These are phyloP conservation scores for Drosophila athabasca DNA, from an alignment of 1,140 invertebrate genomes.

Conservation along the genomic window DNA sequence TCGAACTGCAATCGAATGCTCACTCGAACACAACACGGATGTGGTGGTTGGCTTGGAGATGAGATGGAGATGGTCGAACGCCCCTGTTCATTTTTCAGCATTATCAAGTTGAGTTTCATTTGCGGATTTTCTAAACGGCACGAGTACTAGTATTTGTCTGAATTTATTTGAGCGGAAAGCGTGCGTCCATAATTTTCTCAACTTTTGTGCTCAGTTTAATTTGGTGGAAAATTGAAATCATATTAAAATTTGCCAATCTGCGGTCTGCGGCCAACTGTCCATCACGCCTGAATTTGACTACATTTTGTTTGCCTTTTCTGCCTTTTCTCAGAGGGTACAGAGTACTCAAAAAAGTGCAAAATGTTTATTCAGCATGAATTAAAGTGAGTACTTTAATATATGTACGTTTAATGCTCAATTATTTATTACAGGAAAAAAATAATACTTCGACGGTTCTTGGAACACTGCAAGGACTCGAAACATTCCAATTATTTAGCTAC, in stretches of 20 bases:
- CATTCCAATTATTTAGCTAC: no score
- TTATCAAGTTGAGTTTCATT: conserved; percentile 30
- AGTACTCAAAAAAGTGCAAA: no score
- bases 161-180: conserved; percentile 64
- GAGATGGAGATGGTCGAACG: neutral
- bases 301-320: neutral
- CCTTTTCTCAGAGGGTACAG: neutral
- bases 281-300: no score
- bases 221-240: conserved; percentile 67
- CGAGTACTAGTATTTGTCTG: conserved; percentile 49
- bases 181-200: conserved; percentile 56
- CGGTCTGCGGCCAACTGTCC: conserved; percentile 20
- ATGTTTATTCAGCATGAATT: no score
- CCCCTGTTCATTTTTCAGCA: conserved; percentile 22
- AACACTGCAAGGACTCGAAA: no score
- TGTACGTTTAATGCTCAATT: no score
- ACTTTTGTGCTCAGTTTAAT: conserved; percentile 63
- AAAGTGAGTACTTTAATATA: no score
- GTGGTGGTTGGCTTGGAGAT: neutral
- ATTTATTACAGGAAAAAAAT: no score
- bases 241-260: conserved; percentile 62
- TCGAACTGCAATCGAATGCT: conserved; percentile 20
- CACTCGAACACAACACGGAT: conserved; percentile 12
- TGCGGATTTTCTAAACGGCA: conserved; percentile 5
- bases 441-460: no score